Evolutionary conservation across 2,888 invertebrate genomes (phyloP).

Genomic region (Gisinianus flammeolus): DNA sequence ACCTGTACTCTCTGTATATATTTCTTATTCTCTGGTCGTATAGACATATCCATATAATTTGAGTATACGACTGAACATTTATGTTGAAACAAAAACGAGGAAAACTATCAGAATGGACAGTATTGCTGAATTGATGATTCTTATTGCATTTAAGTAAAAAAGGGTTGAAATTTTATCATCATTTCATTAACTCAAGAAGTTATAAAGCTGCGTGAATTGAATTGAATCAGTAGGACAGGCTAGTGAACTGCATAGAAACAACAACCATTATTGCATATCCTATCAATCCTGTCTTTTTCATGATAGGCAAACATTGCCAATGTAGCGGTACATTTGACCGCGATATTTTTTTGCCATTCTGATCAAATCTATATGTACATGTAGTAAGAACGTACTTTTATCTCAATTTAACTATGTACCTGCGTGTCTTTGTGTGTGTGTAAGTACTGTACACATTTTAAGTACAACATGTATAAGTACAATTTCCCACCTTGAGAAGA

Average conservation of each 20-base stretch:
- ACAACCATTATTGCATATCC: constrained; percentile 37
- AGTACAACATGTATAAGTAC: no score
- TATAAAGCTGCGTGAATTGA: constrained; percentile 24
- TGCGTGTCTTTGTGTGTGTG: no score
- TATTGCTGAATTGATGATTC: constrained; percentile 7
- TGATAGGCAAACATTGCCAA: constrained; percentile 42
- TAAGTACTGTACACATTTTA: no score
- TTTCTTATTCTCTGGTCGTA: no score
- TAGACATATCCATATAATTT: no score
- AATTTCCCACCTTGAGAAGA: no score
- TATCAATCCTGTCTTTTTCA: constrained; percentile 45
- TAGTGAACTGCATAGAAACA: constrained; percentile 32
- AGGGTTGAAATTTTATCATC: constrained; percentile 10
- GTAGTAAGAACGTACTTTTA: background rate
- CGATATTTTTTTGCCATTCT: constrained; percentile 38
- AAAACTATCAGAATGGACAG: no score
- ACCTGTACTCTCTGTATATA: no score
- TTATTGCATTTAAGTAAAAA: background rate
- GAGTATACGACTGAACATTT: no score
- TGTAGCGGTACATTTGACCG: constrained; percentile 47
- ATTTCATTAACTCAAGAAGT: background rate
- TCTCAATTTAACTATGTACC: background rate
- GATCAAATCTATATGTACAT: constrained; percentile 29
- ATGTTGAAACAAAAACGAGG: no score
- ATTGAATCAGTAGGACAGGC: constrained; percentile 26